Evolutionary conservation across 2,113 vertebrate genomes (phyloP), one percentile per base, ranked within the genome.

Genomic region (Pelmatolapia mariae): DNA sequence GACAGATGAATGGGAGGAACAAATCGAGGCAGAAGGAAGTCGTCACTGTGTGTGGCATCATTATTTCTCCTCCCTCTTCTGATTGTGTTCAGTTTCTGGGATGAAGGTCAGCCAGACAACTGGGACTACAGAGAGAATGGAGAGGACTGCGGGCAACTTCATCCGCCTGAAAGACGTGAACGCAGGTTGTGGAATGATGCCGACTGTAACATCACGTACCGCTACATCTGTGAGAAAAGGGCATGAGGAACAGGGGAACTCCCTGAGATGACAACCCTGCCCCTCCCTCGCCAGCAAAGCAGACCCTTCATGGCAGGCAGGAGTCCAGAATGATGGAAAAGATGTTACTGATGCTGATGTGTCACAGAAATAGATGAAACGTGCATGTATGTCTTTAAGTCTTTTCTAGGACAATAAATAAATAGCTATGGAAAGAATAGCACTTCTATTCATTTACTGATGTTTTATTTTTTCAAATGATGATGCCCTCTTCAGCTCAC

Each of bases 121-220:
- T 96, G 94, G 95, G 81, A 90, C 11, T 33, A 40, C 7, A 73
- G 38, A 13, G 57, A 85, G 63, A 94, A 94, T 4, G 95, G 95
- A 38, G 96, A 96, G 31, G 95, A 96, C 91, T 96, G 96, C 4
- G 95, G 93, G 11, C 94, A 96, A 90, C 31, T 96, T 79, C 95
- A 95, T 1, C 1, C 1, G 2, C 9, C 83, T 7, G 2, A 0
- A 0, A 19, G 0, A 50, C 84, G 24, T 26, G 73, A 9, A 52
- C 88, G 82, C 56, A 94, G 87, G 53, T 1, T 78, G 80, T 96
- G 93, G 95, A 96, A 96, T 3, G 96, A 96, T 54, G 95, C 91
- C 0, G 81, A 96, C 85, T 96, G 96, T 18, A 82, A 22, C 8
- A 36, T 93, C 15, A 0, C 0, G 0, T 86, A 68, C 63, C 22